phyloP scores from a whole-genome alignment of 2,113 vertebrate genomes.

The Leucosticte australis region DNA sequence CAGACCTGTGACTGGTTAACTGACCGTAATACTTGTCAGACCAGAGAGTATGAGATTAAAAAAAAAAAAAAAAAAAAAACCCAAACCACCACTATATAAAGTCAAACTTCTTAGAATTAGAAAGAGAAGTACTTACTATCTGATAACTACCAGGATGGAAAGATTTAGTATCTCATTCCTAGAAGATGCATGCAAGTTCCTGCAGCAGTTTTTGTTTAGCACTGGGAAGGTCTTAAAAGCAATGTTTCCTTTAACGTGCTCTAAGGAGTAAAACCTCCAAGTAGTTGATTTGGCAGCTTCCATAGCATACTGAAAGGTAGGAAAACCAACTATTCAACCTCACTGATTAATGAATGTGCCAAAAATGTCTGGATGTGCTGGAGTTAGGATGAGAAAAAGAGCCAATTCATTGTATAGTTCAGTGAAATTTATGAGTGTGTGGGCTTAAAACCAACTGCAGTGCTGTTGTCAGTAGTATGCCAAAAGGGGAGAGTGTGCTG shows the following conservation, averaged over 20 bases:
- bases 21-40: background rate
- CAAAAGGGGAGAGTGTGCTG: background rate
- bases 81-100: background rate
- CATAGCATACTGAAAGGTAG: background rate
- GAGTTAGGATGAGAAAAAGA: background rate
- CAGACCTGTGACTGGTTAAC: background rate
- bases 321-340: background rate
- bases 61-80: background rate
- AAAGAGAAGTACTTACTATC: background rate
- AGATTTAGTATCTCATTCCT: constrained; percentile 11
- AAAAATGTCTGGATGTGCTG: background rate
- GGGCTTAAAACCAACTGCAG: background rate
- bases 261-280: constrained; percentile 2
- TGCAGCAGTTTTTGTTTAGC: constrained; percentile 16
- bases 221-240: constrained; percentile 1
- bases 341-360: constrained; percentile 13
- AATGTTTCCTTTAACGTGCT: background rate
- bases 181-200: constrained; percentile 14
- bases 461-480: background rate
- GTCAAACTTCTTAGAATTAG: background rate
- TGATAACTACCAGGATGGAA: background rate
- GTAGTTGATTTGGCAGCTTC: constrained; percentile 6
- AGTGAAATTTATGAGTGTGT: constrained; percentile 22
- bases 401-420: constrained; percentile 3
- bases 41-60: background rate